Base-by-base conservation (phyloP, 2,113 vertebrate genomes). In the Nematolebias whitei region DNA sequence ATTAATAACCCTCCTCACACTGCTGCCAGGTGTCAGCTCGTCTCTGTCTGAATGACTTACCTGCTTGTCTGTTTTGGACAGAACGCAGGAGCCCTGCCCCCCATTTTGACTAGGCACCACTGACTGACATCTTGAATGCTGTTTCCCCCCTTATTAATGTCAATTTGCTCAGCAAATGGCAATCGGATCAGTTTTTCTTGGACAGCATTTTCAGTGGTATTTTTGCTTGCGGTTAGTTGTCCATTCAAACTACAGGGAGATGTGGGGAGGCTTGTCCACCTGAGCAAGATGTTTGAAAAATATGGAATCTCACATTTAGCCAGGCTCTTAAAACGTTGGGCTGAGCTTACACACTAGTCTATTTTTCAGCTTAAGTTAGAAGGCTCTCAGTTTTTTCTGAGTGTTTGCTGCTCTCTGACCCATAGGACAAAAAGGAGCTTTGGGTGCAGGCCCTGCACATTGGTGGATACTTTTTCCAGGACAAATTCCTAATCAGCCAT, bases 141-240 rank as follows among this genome's bases (percentile, higher is more conserved):
- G 59, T 84, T 90, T 86, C 82, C 89, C 78, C 86, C 82, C 86
- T 90, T 91, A 91, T 91, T 91, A 92, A 91, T 91, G 88, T 89
- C 88, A 91, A 90, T 92, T 91, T 92, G 86, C 89, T 89, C 70
- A 72, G 86, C 87, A 90, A 92, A 91, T 92, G 91, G 90, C 89
- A 87, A 91, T 90, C 40, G 89, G 88, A 91, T 91, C 89, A 80
- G 90, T 92, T 92, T 92, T 89, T 91, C 89, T 92, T 92, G 90
- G 90, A 90, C 81, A 29, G 63, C 68, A 14, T 74, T 77, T 79
- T 69, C 47, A 47, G 71, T 29, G 79, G 76, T 89, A 88, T 90
- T 92, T 90, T 83, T 59, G 71, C 91, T 77, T 80, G 88, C 80
- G 87, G 87, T 85, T 67, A 68, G 82, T 74, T 87, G 80, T 84